These are phyloP conservation scores for Peromyscus melanophrys DNA, from an alignment of 2,797 vertebrate genomes.

Conservation along the genomic window DNA sequence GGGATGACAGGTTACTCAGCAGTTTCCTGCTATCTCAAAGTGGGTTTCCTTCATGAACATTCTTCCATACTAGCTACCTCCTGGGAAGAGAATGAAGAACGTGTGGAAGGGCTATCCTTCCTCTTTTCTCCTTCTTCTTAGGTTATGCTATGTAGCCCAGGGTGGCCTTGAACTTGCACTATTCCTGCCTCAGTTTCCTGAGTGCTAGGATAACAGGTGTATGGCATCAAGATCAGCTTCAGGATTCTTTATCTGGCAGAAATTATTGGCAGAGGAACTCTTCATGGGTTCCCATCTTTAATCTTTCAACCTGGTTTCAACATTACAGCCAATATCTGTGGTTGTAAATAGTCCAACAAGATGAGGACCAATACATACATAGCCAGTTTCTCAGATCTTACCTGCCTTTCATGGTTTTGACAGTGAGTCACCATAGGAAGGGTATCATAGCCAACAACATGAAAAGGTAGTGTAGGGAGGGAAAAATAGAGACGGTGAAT, in stretches of 20 bases:
- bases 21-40: neutral
- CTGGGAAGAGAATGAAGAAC: neutral
- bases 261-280: constrained; percentile 43
- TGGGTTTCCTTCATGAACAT: neutral
- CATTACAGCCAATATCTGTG: neutral
- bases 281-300: neutral
- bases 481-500: neutral
- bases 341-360: neutral
- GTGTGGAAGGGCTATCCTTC: neutral
- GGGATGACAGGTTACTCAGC: neutral
- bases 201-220: neutral
- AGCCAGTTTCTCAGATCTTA: constrained; percentile 2
- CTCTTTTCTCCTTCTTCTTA: neutral
- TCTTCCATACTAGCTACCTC: neutral
- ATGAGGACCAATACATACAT: neutral
- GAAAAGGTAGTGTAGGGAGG: neutral
- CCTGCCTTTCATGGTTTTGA: neutral
- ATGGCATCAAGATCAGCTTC: neutral
- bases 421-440: neutral
- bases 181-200: neutral
- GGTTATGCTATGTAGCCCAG: neutral
- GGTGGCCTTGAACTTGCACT: neutral
- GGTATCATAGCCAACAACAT: neutral
- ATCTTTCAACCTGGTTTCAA: constrained; percentile 1
- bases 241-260: constrained; percentile 27